Evolutionary conservation across 2,113 vertebrate genomes (phyloP).

Genomic region (Pedetes capensis): DNA sequence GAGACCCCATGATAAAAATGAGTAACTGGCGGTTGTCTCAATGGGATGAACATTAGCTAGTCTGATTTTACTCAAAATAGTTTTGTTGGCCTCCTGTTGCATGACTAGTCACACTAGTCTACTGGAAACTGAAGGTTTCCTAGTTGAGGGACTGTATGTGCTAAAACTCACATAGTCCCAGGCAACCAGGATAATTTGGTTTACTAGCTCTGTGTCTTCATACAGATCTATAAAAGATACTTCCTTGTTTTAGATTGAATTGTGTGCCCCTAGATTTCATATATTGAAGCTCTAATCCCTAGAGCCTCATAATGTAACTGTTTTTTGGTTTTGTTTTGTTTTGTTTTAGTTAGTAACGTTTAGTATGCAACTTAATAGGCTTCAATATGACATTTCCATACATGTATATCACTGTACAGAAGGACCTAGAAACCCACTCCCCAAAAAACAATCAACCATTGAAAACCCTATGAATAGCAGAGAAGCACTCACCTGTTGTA

Average conservation of each 20-base stretch:
- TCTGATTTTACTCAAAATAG: not conserved
- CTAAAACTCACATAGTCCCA: not conserved
- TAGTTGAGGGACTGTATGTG: not conserved
- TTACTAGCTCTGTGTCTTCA: not conserved
- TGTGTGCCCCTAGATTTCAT: not conserved
- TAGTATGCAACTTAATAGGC: not conserved
- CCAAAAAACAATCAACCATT: too few species aligned
- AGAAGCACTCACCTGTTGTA: too few species aligned
- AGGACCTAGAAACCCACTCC: too few species aligned
- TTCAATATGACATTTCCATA: too few species aligned
- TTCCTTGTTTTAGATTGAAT: too few species aligned
- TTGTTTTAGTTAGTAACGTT: too few species aligned
- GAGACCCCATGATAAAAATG: not conserved
- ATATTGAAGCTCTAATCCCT: not conserved
- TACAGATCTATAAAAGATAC: not conserved
- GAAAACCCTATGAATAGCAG: too few species aligned
- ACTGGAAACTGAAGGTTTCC: not conserved
- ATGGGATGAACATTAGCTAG: not conserved
- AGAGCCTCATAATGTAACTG: not conserved
- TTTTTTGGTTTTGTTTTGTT: too few species aligned
- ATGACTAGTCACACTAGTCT: not conserved
- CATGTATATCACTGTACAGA: too few species aligned
- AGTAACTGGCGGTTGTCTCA: not conserved
- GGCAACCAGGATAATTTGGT: not conserved
- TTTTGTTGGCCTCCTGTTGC: not conserved